These are phyloP conservation scores for Graphium colonna DNA, from an alignment of 2,888 invertebrate species.

Conservation along the genomic window DNA sequence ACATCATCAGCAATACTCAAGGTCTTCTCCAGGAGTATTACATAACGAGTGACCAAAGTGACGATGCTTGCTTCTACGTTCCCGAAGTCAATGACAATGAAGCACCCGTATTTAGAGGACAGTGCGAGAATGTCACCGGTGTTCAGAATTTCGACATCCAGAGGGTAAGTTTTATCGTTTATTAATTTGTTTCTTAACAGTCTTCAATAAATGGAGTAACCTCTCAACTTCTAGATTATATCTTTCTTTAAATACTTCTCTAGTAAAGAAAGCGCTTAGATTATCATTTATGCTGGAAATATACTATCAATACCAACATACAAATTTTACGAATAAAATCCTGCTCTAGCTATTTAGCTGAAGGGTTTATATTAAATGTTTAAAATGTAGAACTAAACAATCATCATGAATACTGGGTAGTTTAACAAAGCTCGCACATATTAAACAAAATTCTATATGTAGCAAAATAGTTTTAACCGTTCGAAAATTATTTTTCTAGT, in stretches of 20 bases:
- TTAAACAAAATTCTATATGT: not conserved
- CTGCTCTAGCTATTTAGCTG: too few relatives aligned
- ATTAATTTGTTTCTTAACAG: too few relatives aligned
- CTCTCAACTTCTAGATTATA: too few relatives aligned
- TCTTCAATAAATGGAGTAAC: not conserved
- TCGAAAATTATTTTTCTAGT: constrained; percentile 42
- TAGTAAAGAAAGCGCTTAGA: too few relatives aligned
- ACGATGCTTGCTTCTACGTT: constrained; percentile 61
- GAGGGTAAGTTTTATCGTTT: constrained; percentile 37
- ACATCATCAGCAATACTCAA: constrained; percentile 43
- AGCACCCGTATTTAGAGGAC: constrained; percentile 54
- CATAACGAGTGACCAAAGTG: constrained; percentile 46
- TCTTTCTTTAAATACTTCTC: too few relatives aligned
- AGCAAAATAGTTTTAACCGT: not conserved
- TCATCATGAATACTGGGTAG: too few relatives aligned
- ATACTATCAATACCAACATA: too few relatives aligned
- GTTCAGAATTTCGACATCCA: constrained; percentile 46
- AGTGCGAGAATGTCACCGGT: constrained; percentile 45
- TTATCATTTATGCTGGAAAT: too few relatives aligned
- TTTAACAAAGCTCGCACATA: too few relatives aligned
- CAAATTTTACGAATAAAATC: too few relatives aligned
- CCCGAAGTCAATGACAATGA: constrained; percentile 42
- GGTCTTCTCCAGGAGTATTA: constrained; percentile 55
- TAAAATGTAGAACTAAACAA: not conserved
- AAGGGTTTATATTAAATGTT: too few relatives aligned